These are phyloP conservation scores for Sesamia nonagrioides DNA, from an alignment of 1,140 invertebrate species.

Conservation along the genomic window DNA sequence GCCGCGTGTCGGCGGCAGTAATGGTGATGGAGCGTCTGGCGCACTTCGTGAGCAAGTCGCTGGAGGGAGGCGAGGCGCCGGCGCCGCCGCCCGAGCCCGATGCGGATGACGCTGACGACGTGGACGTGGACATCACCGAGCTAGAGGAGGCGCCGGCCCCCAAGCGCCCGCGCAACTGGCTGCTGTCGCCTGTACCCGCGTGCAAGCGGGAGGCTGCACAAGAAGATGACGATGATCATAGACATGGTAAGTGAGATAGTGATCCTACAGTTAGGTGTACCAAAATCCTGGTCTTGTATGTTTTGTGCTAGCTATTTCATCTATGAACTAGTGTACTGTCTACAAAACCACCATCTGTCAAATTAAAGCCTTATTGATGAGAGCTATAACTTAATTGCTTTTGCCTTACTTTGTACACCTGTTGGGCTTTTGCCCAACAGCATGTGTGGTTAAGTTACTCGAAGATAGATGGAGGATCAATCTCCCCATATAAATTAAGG, in stretches of 20 bases:
- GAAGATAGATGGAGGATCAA: too few species aligned
- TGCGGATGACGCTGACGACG: conserved; percentile 72
- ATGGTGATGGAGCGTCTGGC: conserved; percentile 87
- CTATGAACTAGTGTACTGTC: too few species aligned
- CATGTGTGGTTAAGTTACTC: too few species aligned
- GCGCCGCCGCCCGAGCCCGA: conserved; percentile 80
- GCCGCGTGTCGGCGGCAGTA: conserved; percentile 78
- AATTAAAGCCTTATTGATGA: too few species aligned
- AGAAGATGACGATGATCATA: conserved; percentile 80
- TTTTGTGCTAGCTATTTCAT: too few species aligned
- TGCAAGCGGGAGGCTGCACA: conserved; percentile 69
- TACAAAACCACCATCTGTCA: too few species aligned
- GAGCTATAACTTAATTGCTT: too few species aligned
- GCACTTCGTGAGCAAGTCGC: conserved; percentile 85
- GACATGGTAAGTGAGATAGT: conserved; percentile 69
- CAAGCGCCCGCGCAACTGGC: conserved; percentile 80
- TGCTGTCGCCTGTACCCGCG: conserved; percentile 75
- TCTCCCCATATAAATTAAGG: too few species aligned
- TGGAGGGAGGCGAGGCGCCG: conserved; percentile 81
- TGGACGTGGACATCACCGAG: conserved; percentile 81
- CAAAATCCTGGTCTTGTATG: too few species aligned
- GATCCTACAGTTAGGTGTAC: too few species aligned
- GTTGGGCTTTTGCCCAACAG: too few species aligned
- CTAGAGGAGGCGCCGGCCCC: conserved; percentile 76
- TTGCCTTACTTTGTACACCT: too few species aligned